Conservation (phyloP, 2,888 invertebrate species). For the Tethea ocularis region DNA sequence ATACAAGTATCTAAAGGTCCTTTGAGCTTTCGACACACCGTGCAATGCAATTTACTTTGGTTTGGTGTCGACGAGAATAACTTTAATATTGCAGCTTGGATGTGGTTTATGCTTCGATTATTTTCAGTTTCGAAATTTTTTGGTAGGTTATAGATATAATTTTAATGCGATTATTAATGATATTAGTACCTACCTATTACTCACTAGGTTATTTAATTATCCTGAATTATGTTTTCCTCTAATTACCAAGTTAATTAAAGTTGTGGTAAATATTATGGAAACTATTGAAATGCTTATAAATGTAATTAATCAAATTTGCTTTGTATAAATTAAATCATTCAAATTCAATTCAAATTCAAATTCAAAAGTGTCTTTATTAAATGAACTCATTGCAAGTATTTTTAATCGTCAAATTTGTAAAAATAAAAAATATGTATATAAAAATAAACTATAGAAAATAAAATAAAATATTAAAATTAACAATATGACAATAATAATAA, state of each 20-base stretch:
- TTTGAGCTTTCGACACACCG: slow-evolving; percentile 25
- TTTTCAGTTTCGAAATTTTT: background rate
- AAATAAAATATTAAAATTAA: too few species aligned
- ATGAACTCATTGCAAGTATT: too few species aligned
- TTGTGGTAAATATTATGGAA: background rate
- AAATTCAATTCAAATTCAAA: too few species aligned
- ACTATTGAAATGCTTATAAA: background rate
- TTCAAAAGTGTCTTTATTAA: too few species aligned
- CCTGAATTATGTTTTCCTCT: background rate
- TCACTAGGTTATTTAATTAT: background rate
- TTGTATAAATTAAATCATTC: too few species aligned
- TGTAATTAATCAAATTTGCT: too few species aligned
- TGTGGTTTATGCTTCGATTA: background rate
- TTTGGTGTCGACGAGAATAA: slow-evolving; percentile 13
- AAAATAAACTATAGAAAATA: too few species aligned
- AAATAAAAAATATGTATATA: too few species aligned
- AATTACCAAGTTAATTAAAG: background rate
- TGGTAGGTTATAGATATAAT: background rate
- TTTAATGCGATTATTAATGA: too few species aligned
- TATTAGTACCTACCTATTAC: too few species aligned
- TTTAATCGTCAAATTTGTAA: too few species aligned
- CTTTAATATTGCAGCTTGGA: background rate
- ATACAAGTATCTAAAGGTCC: slow-evolving; percentile 25
- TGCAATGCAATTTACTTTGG: slow-evolving; percentile 25
- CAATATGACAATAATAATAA: too few species aligned